Conservation (phyloP, 2,797 vertebrate genomes). For the Podargus strigoides region DNA sequence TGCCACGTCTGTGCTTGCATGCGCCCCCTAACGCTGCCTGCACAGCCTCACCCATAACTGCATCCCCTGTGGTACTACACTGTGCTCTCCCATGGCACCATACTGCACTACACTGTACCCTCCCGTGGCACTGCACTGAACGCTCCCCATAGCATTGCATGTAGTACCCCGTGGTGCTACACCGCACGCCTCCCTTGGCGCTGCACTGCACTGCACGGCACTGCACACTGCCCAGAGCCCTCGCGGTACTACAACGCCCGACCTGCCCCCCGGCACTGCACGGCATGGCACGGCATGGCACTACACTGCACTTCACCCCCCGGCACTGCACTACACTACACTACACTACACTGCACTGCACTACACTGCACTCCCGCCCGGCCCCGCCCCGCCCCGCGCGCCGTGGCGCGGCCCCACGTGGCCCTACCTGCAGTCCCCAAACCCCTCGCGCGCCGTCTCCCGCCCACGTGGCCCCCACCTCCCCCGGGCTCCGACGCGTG, state of each 20-base stretch:
- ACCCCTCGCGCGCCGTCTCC: background rate
- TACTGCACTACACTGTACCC: background rate
- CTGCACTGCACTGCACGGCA: too few relatives aligned
- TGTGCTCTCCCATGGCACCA: too few relatives aligned
- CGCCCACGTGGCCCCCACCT: background rate
- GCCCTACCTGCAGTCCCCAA: background rate
- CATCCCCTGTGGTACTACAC: too few relatives aligned
- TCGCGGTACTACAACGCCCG: background rate
- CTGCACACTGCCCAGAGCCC: too few relatives aligned
- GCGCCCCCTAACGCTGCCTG: rapidly evolving
- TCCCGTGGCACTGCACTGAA: background rate
- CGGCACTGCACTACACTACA: too few relatives aligned
- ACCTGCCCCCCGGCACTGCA: too few relatives aligned
- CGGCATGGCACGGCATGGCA: too few relatives aligned
- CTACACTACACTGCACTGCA: too few relatives aligned
- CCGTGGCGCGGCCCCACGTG: background rate
- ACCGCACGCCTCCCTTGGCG: too few relatives aligned
- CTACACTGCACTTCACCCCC: too few relatives aligned
- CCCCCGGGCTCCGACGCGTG: background rate
- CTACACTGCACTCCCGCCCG: too few relatives aligned
- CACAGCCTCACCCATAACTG: too few relatives aligned
- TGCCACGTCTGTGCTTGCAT: background rate
- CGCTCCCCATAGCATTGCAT: background rate
- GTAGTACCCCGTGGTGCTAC: background rate
- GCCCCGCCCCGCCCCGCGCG: background rate